These are phyloP conservation scores for Leptatherina wallacei DNA, from an alignment of 2,797 vertebrate genomes.

Conservation along the genomic window DNA sequence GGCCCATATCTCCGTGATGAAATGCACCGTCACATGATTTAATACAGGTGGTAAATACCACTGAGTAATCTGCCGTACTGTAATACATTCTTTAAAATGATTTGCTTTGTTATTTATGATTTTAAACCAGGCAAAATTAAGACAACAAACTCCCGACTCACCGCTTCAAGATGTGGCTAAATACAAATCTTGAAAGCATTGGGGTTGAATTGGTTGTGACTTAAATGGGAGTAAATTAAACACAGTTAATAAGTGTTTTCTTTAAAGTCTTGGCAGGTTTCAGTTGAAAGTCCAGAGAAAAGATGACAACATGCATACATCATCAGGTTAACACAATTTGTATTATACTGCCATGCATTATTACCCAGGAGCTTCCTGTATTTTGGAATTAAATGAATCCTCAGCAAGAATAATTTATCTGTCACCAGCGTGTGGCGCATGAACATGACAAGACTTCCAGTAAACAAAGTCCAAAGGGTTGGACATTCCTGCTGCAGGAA, in stretches of 20 bases:
- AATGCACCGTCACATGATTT: not conserved
- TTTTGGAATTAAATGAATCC: slow-evolving; percentile 42
- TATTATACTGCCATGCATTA: slow-evolving; percentile 17
- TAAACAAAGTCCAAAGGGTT: slow-evolving; percentile 37
- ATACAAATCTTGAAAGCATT: not conserved
- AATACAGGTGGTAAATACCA: not conserved
- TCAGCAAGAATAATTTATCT: slow-evolving; percentile 34
- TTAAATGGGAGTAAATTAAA: not conserved
- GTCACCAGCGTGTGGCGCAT: slow-evolving; percentile 61
- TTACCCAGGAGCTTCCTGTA: slow-evolving; percentile 43
- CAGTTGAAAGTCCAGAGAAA: slow-evolving; percentile 27
- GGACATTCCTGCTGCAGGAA: slow-evolving; percentile 60
- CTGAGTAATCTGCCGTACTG: no score
- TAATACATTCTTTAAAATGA: not conserved
- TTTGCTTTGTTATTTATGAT: no score
- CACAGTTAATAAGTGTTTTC: not conserved
- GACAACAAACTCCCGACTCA: not conserved
- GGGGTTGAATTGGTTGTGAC: not conserved
- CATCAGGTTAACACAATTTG: slow-evolving; percentile 20
- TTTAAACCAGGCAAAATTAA: not conserved
- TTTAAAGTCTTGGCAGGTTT: slow-evolving; percentile 15
- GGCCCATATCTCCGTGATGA: not conserved
- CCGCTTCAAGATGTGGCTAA: not conserved
- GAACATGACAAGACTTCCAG: slow-evolving; percentile 37
- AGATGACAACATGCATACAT: slow-evolving; percentile 12